A percentile compares a stretch with the other conserved stretches of the same genome.
Evolutionary conservation across 2,113 vertebrate species (phyloP).

Genomic region (Vanacampus margaritifer): DNA sequence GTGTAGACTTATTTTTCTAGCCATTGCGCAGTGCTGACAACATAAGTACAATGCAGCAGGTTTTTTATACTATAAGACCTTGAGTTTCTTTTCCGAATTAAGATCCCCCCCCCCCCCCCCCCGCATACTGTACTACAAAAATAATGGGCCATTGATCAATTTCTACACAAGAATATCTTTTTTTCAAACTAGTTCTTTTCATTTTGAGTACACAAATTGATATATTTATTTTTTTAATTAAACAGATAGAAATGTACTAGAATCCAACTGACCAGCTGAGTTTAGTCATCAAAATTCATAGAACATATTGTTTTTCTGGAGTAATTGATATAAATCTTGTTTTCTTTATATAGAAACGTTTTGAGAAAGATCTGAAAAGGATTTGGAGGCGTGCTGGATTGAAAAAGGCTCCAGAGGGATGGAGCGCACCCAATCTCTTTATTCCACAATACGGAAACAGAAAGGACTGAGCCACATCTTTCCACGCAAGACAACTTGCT

Average conservation of each 20-base stretch:
- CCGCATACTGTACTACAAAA: too few species aligned
- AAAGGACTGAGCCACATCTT: conserved; percentile 37
- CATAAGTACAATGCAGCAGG: too few species aligned
- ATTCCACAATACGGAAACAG: conserved; percentile 63
- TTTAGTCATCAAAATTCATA: neutral
- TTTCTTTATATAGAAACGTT: conserved; percentile 68
- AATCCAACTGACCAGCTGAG: neutral
- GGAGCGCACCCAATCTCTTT: conserved; percentile 84
- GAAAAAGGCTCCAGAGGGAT: conserved; percentile 80
- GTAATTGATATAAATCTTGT: neutral
- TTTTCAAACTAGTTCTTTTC: too few species aligned
- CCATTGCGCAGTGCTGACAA: too few species aligned
- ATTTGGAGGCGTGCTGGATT: conserved; percentile 86
- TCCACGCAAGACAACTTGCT: neutral
- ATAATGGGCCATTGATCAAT: too few species aligned
- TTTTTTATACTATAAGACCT: too few species aligned
- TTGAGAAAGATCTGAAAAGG: conserved; percentile 82
- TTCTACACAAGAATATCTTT: too few species aligned
- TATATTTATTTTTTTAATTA: too few species aligned
- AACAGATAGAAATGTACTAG: neutral
- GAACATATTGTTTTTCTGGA: too few species aligned
- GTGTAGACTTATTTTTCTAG: neutral
- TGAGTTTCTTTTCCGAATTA: too few species aligned
- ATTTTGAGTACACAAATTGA: too few species aligned
- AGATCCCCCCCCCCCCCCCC: too few species aligned